Conservation (phyloP, 2,113 vertebrate species). For the Lophochroa leadbeateri region DNA sequence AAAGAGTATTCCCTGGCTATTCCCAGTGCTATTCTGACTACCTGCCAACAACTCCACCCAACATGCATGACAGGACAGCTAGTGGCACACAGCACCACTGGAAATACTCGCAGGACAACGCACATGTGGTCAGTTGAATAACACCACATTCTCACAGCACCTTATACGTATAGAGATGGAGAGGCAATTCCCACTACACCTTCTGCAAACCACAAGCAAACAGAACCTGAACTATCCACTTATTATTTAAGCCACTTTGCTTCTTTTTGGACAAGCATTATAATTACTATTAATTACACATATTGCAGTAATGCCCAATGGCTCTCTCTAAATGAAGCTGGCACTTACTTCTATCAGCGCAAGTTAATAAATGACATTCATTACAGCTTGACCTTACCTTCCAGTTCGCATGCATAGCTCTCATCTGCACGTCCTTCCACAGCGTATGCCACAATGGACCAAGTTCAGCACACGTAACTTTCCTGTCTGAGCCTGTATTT, state of each 20-base stretch:
- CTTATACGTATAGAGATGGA: fast-evolving
- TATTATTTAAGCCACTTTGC: not conserved
- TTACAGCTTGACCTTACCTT: not conserved
- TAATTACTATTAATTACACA: not conserved
- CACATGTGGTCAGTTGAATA: fast-evolving
- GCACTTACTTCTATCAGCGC: not conserved
- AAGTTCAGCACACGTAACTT: not conserved
- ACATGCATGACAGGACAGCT: not conserved
- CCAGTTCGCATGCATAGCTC: not conserved
- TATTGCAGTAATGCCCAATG: not conserved
- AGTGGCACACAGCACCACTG: not conserved
- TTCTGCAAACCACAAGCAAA: not conserved
- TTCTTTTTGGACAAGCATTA: not conserved
- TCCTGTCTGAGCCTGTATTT: not conserved
- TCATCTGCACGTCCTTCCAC: not conserved
- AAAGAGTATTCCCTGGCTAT: not conserved
- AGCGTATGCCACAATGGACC: not conserved
- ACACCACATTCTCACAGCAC: not conserved
- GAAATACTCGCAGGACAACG: not conserved
- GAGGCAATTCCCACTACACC: not conserved
- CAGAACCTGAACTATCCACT: not conserved
- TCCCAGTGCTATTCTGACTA: not conserved
- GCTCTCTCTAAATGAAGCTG: not conserved
- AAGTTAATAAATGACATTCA: not conserved
- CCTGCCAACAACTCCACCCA: not conserved